phyloP scores from a whole-genome alignment of 2,888 invertebrate genomes.

The Nomada ruficornis region DNA sequence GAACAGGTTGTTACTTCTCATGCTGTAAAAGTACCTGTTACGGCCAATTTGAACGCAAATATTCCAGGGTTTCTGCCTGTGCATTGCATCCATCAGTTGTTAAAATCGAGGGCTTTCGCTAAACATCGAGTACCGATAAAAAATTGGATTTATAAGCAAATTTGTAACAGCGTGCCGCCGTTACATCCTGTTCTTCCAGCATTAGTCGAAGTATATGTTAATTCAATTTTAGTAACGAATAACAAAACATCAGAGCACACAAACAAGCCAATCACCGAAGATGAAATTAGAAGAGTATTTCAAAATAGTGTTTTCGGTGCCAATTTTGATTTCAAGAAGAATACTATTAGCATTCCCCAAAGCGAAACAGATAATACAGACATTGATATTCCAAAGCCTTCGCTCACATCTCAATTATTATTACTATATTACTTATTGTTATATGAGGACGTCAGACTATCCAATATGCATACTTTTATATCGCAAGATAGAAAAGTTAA shows the following conservation, averaged over 20 bases:
- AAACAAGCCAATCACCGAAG: slow-evolving; percentile 96
- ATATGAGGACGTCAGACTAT: slow-evolving; percentile 95
- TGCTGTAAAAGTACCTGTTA: slow-evolving; percentile 98
- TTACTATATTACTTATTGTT: slow-evolving; percentile 95
- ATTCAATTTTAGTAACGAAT: slow-evolving; percentile 92
- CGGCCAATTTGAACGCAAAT: slow-evolving; percentile 93
- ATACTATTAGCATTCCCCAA: slow-evolving; percentile 85
- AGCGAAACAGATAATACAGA: slow-evolving; percentile 86
- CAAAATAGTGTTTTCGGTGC: slow-evolving; percentile 91
- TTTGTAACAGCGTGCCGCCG: slow-evolving; percentile 94
- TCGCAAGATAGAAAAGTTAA: slow-evolving; percentile 91
- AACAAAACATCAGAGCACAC: slow-evolving; percentile 90
- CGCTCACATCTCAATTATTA: slow-evolving; percentile 94
- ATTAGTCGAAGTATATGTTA: slow-evolving; percentile 97
- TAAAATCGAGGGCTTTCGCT: slow-evolving; percentile 97
- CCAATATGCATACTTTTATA: slow-evolving; percentile 88
- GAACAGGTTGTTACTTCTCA: slow-evolving; percentile 98
- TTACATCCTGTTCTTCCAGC: slow-evolving; percentile 97
- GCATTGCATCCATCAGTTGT: slow-evolving; percentile 97
- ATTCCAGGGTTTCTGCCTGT: slow-evolving; percentile 97
- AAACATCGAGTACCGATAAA: slow-evolving; percentile 98
- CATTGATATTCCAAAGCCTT: slow-evolving; percentile 87
- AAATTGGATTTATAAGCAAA: slow-evolving; percentile 98
- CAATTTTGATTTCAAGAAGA: slow-evolving; percentile 87
- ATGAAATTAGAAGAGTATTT: slow-evolving; percentile 94